Evolutionary conservation across 2,797 vertebrate genomes (phyloP).

Genomic region (Oreochromis mossambicus): DNA sequence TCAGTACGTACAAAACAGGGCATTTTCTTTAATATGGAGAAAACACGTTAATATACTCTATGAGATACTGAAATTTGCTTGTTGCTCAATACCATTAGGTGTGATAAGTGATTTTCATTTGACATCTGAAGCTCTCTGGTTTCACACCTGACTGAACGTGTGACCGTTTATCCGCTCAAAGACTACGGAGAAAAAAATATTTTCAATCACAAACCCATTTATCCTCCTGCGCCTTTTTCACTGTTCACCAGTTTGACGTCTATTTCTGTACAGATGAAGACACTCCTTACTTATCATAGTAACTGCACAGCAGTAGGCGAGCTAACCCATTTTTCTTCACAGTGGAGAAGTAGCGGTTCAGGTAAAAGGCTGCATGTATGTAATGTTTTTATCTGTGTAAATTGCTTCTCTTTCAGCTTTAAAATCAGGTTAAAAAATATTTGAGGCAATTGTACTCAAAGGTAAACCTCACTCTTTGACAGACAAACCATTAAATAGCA

Average conservation of each 20-base stretch:
- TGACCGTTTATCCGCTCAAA: conserved; percentile 19
- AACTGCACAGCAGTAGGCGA: conserved; percentile 59
- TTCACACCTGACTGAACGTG: conserved; percentile 16
- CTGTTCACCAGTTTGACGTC: conserved; percentile 8
- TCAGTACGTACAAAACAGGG: conserved; percentile 3
- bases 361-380: conserved; percentile 20
- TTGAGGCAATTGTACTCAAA: conserved; percentile 33
- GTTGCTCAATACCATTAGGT: conserved; percentile 34
- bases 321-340: conserved; percentile 31
- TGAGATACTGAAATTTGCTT: not conserved
- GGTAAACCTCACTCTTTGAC: conserved; percentile 39
- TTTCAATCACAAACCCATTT: not conserved
- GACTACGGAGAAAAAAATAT: conserved; percentile 1
- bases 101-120: conserved; percentile 29
- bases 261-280: conserved; percentile 3
- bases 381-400: not conserved
- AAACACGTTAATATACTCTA: not conserved
- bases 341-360: conserved; percentile 34
- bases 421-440: conserved; percentile 17
- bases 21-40: not conserved
- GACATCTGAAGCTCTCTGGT: conserved; percentile 32
- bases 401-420: conserved; percentile 15
- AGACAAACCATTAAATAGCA: conserved; percentile 52
- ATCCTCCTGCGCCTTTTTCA: not conserved
- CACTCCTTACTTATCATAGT: conserved; percentile 13